These are phyloP conservation scores for Oligia latruncula DNA, from an alignment of 2,888 invertebrate genomes.

Conservation along the genomic window DNA sequence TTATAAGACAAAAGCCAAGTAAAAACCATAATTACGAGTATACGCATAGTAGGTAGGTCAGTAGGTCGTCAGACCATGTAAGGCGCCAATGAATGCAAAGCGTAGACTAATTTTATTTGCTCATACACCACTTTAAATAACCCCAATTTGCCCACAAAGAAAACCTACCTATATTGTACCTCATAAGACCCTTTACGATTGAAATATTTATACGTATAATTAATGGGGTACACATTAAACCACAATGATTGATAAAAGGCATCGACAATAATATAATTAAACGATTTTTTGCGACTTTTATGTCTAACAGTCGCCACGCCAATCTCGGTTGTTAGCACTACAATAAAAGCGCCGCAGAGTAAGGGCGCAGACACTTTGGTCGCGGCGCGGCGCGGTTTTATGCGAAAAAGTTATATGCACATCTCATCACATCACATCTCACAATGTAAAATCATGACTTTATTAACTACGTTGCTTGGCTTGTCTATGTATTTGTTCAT, in stretches of 20 bases:
- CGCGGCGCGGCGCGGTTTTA: background rate
- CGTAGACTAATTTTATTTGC: constrained; percentile 11
- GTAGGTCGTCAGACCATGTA: background rate
- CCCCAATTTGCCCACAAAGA: constrained; percentile 12
- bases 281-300: constrained; percentile 60
- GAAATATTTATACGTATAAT: constrained; percentile 63
- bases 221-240: constrained; percentile 64
- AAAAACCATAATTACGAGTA: no score
- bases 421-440: background rate
- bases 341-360: constrained; percentile 50
- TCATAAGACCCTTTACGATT: constrained; percentile 34
- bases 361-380: constrained; percentile 18
- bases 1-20: no score
- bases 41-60: background rate
- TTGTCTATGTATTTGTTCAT: background rate
- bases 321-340: constrained; percentile 46
- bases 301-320: constrained; percentile 49
- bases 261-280: constrained; percentile 66
- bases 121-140: constrained; percentile 2
- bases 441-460: background rate
- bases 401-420: background rate
- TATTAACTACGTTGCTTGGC: background rate
- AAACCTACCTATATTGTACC: constrained; percentile 10
- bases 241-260: constrained; percentile 67
- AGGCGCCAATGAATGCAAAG: background rate